These are phyloP conservation scores for Elachura formosa DNA, from an alignment of 2,113 vertebrate genomes.

Conservation along the genomic window DNA sequence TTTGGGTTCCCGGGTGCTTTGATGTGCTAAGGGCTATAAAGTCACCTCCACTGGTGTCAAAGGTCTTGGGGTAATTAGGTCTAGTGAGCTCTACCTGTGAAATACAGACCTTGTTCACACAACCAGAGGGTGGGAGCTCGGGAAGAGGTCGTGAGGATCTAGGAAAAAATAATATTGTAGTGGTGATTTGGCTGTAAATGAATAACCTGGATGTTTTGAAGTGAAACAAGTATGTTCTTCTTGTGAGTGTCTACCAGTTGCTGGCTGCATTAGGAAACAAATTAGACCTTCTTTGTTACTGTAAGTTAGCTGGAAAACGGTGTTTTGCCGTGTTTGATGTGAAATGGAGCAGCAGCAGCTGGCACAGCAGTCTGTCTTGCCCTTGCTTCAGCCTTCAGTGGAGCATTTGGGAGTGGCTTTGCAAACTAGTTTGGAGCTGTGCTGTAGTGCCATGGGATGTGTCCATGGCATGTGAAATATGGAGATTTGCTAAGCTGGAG, in stretches of 20 bases:
- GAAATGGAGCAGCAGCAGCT: background rate
- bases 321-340: background rate
- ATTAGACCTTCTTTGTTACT: background rate
- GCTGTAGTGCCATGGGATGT: accelerated
- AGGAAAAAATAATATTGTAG: accelerated
- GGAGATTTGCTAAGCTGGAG: background rate
- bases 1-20: background rate
- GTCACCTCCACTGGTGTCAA: accelerated
- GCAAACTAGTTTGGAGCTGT: background rate
- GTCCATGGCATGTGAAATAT: too few species aligned
- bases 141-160: background rate
- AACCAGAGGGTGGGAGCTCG: background rate
- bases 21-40: background rate
- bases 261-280: background rate
- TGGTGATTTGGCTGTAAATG: background rate
- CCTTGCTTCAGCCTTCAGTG: background rate
- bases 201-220: background rate
- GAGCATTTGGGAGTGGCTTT: background rate
- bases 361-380: background rate
- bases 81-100: background rate
- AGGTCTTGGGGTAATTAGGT: background rate
- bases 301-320: accelerated
- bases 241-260: background rate
- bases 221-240: background rate
- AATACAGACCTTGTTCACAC: accelerated